phyloP scores from a whole-genome alignment of 2,888 invertebrate genomes.

The Pemphredon lugubris region DNA sequence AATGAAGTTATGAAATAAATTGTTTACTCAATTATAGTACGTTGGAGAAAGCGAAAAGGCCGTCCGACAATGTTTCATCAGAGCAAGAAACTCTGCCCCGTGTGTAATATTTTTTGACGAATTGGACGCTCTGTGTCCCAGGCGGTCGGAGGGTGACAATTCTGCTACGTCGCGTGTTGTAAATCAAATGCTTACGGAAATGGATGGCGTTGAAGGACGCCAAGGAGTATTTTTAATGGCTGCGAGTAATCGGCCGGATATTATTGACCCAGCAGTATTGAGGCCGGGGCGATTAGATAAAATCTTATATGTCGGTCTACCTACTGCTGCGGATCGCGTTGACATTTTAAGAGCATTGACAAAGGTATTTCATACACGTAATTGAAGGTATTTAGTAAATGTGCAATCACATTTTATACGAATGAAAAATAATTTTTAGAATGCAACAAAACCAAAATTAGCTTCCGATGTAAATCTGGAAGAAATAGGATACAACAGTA shows the following conservation, averaged over 20 bases:
- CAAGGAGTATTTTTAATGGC: slow-evolving; percentile 97
- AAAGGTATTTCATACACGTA: slow-evolving; percentile 83
- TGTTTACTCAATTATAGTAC: slow-evolving; percentile 84
- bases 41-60: slow-evolving; percentile 99
- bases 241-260: slow-evolving; percentile 98
- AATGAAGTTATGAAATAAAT: slow-evolving; percentile 1
- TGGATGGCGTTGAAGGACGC: slow-evolving; percentile 97
- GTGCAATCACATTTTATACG: neutral
- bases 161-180: slow-evolving; percentile 93
- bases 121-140: slow-evolving; percentile 96
- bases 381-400: neutral
- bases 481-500: slow-evolving; percentile 85
- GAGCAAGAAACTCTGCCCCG: slow-evolving; percentile 96
- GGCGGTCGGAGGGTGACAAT: slow-evolving; percentile 89
- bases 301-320: slow-evolving; percentile 94
- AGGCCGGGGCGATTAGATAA: slow-evolving; percentile 95
- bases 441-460: slow-evolving; percentile 90
- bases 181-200: slow-evolving; percentile 98
- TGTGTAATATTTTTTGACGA: slow-evolving; percentile 99
- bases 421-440: slow-evolving; percentile 80
- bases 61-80: slow-evolving; percentile 96
- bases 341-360: slow-evolving; percentile 95
- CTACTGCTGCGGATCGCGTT: slow-evolving; percentile 88
- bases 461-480: slow-evolving; percentile 89
- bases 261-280: slow-evolving; percentile 97